phyloP scores from a whole-genome alignment of 2,113 vertebrate species.

The Nettapus auritus region DNA sequence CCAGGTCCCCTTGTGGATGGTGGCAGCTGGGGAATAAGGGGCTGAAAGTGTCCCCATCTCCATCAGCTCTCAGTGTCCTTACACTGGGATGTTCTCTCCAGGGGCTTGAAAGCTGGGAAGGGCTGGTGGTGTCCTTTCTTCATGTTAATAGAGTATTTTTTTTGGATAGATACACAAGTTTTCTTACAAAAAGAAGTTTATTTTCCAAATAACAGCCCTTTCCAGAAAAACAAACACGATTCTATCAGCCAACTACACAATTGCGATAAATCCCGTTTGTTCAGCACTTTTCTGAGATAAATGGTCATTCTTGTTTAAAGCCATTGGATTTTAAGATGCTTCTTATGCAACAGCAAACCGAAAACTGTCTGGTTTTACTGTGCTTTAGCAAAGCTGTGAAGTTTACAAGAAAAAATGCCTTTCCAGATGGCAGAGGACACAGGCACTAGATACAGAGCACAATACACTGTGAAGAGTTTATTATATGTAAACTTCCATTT shows the following conservation, averaged over 20 bases:
- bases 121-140: not conserved
- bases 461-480: not conserved
- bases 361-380: not conserved
- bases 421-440: not conserved
- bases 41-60: not conserved
- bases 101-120: not conserved
- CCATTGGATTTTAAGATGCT: not conserved
- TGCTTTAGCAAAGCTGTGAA: not conserved
- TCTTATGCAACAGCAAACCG: not conserved
- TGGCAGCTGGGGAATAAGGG: not conserved
- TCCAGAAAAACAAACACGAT: not conserved
- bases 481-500: accelerated
- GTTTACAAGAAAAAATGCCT: not conserved
- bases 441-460: too few species aligned
- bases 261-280: not conserved
- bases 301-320: not conserved
- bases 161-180: not conserved
- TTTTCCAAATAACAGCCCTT: not conserved
- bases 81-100: not conserved
- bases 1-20: not conserved
- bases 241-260: not conserved
- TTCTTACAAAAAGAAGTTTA: not conserved
- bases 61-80: not conserved
- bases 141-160: not conserved
- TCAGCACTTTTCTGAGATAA: not conserved